A percentile compares a stretch with the other conserved stretches of the same genome.
These are phyloP conservation scores for pig (Sus scrofa) DNA, from an alignment of 2,113 vertebrate species.

Conservation along the genomic window T2T-Sscrofa CM000819.6:20589501-20590000, in stretches of 20 bases:
- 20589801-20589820: not conserved
- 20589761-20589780: too few relatives aligned
- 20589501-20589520: not conserved
- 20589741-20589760: not conserved
- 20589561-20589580: not conserved
- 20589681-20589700: not conserved
- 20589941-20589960: not conserved
- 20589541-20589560: not conserved
- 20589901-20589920: not conserved
- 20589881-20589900: not conserved
- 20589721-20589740: not conserved
- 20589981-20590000: not conserved
- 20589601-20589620: not conserved
- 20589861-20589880: not conserved
- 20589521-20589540: accelerated
- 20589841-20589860: not conserved
- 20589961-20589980: not conserved
- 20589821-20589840: not conserved
- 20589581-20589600: not conserved
- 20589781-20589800: not conserved
- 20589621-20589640: not conserved
- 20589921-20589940: not conserved
- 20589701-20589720: not conserved
- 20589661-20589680: not conserved
- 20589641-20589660: not conserved